Evolutionary conservation across 2,888 invertebrate genomes (phyloP).

Genomic region (Chrysolina oricalcia): DNA sequence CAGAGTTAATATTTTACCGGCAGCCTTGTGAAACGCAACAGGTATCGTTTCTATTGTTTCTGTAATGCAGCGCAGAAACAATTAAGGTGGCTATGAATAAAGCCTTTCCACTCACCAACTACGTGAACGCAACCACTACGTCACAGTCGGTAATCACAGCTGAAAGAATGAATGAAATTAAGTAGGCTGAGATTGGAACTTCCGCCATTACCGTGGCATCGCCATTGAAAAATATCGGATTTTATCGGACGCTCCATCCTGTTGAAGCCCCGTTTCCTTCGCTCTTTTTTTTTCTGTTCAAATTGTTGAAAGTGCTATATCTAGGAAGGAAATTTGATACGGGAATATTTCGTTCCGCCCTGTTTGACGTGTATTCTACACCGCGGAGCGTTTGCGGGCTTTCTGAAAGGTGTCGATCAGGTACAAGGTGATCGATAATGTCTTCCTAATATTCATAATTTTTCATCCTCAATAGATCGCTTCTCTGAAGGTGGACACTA

Average conservation of each 20-base stretch:
- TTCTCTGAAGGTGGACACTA: too few species aligned
- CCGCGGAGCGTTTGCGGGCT: neutral
- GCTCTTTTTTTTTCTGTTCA: conserved; percentile 3
- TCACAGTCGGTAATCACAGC: conserved; percentile 47
- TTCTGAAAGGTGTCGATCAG: neutral
- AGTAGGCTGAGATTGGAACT: conserved; percentile 53
- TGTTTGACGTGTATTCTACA: neutral
- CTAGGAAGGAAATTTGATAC: conserved; percentile 2
- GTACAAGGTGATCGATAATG: too few species aligned
- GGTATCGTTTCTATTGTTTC: conserved; percentile 23
- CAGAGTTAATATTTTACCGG: conserved; percentile 1
- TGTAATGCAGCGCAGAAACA: conserved; percentile 11
- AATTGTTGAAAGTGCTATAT: conserved; percentile 3
- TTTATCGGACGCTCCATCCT: conserved; percentile 32
- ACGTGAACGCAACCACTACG: conserved; percentile 40
- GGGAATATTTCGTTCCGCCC: neutral
- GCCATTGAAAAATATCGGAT: conserved; percentile 26
- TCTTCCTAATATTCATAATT: too few species aligned
- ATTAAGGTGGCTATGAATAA: conserved; percentile 8
- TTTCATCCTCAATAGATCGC: too few species aligned
- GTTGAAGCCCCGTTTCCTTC: conserved; percentile 32
- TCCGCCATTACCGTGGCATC: conserved; percentile 46
- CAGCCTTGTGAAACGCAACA: conserved; percentile 4
- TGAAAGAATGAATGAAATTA: conserved; percentile 52
- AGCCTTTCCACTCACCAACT: conserved; percentile 12